phyloP scores from a whole-genome alignment of 2,797 vertebrate genomes.

The Alosa sapidissima region DNA sequence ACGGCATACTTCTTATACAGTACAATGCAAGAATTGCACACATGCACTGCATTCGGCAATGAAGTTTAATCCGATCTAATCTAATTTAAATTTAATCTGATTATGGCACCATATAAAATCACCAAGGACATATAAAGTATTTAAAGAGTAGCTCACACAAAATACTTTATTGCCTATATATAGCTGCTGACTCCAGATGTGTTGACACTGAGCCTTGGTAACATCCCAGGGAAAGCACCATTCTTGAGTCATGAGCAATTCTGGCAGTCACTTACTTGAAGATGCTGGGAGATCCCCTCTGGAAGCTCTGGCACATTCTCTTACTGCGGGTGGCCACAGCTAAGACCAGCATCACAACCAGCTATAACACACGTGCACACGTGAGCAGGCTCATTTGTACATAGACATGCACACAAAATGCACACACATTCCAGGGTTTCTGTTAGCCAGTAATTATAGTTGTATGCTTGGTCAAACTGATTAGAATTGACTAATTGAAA shows the following conservation, averaged over 20 bases:
- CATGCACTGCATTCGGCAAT: background rate
- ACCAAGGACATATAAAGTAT: background rate
- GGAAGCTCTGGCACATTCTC: background rate
- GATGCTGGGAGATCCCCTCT: constrained; percentile 1
- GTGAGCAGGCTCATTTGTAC: background rate
- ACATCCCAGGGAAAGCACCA: background rate
- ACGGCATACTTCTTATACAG: no score
- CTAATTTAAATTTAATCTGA: background rate
- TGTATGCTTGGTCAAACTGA: no score
- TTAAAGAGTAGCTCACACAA: no score
- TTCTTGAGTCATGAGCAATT: background rate
- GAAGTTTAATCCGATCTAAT: background rate
- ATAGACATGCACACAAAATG: background rate
- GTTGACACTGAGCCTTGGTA: background rate
- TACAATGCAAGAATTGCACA: background rate
- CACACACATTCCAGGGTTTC: background rate
- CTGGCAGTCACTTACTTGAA: background rate
- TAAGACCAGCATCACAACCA: constrained; percentile 4
- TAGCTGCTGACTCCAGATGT: background rate
- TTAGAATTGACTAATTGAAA: no score
- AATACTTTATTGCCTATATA: no score
- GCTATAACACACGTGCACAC: constrained; percentile 2
- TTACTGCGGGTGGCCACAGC: background rate
- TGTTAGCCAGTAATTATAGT: no score
- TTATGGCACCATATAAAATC: background rate